A percentile compares a stretch with the other conserved stretches of the same genome.
Conservation (phyloP, 2,797 vertebrate genomes). For the Pyrocephalus nanus region DNA sequence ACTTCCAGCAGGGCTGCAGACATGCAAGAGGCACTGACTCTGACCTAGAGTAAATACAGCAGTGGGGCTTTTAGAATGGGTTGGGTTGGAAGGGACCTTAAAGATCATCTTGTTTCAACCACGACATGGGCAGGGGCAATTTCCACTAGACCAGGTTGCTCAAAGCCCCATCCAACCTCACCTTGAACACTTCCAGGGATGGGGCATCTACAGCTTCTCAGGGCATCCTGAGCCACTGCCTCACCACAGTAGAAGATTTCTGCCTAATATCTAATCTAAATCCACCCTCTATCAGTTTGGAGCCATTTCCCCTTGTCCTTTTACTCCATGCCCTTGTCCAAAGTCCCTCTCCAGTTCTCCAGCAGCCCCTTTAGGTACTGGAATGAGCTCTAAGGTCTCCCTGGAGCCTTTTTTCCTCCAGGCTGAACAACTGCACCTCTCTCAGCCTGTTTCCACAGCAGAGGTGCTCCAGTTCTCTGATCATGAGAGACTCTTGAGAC, state of each 20-base stretch:
- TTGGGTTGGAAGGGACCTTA: neutral
- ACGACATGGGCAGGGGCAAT: neutral
- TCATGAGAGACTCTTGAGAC: neutral
- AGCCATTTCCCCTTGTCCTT: neutral
- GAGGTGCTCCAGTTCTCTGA: neutral
- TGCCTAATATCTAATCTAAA: neutral
- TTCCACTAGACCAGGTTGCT: neutral
- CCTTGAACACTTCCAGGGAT: neutral
- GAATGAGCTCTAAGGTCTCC: neutral
- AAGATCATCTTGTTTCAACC: neutral
- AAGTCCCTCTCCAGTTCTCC: neutral
- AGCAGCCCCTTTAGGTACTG: neutral
- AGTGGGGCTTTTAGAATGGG: neutral
- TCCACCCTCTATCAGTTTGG: neutral
- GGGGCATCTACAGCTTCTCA: neutral
- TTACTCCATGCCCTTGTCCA: too few species aligned
- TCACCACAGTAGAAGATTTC: neutral
- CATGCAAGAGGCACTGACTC: neutral
- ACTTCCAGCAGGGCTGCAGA: neutral
- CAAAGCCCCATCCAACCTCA: neutral
- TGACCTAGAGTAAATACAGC: neutral
- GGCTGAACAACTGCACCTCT: neutral
- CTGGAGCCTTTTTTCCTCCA: neutral
- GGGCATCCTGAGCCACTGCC: neutral
- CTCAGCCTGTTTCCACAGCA: neutral